Conservation (phyloP, 1,140 invertebrate species). For the Temnothorax curvispinosus region DNA sequence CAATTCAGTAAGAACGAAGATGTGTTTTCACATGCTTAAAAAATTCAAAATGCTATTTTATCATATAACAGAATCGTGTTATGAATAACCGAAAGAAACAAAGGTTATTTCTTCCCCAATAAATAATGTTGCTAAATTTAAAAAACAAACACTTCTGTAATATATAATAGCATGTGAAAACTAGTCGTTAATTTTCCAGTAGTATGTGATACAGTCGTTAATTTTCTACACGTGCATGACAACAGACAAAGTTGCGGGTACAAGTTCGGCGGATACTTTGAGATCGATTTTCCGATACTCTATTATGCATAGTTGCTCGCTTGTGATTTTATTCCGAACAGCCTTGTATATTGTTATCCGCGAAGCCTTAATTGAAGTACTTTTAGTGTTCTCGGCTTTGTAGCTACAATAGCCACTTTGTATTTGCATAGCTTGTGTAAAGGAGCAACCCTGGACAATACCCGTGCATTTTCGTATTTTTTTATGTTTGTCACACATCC, state of each 20-base stretch:
- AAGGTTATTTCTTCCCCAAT: neutral
- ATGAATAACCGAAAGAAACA: neutral
- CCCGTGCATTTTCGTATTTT: neutral
- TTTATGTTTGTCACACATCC: neutral
- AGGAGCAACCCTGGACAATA: conserved; percentile 7
- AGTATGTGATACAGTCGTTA: conserved; percentile 10
- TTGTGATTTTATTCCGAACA: conserved; percentile 54
- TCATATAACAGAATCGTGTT: neutral
- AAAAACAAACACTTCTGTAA: neutral
- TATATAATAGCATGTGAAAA: neutral
- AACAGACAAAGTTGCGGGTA: conserved; percentile 16
- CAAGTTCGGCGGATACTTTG: conserved; percentile 15
- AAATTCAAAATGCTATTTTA: neutral
- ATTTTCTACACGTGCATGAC: conserved; percentile 21
- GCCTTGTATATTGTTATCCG: conserved; percentile 46
- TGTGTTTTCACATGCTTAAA: neutral
- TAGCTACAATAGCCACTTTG: conserved; percentile 37
- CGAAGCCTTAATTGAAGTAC: conserved; percentile 54
- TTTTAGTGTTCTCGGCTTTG: conserved; percentile 27
- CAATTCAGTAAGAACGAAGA: neutral
- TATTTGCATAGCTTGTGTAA: conserved; percentile 41
- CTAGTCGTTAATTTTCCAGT: neutral
- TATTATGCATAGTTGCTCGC: conserved; percentile 34
- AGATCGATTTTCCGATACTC: conserved; percentile 53
- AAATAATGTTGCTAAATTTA: neutral